Evolutionary conservation across 2,888 invertebrate genomes (phyloP), one percentile per base, ranked within the genome.

Genomic region (Lycophotia porphyrea): DNA sequence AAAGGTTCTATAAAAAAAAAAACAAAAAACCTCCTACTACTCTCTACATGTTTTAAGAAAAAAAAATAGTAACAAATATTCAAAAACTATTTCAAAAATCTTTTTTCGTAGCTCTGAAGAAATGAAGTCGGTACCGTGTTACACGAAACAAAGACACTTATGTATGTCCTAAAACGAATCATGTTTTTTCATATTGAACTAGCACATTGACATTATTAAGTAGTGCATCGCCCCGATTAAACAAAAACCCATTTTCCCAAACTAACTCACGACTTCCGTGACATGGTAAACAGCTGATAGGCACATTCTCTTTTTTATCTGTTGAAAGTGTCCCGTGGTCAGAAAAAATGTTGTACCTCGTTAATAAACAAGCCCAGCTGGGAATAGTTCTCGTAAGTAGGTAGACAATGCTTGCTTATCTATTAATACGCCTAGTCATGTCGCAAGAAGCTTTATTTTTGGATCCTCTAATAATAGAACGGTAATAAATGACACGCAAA

Each of bases 381-480:
- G 27, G 74, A 73, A 83, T 76, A 72, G 74, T 75, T 74, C n/a
- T 70, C 52, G 72, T 78, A 78, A 79, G 76, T 83, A 82, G 87
- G 72, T 69, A 85, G 80, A 87, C 83, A 88, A 84, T 87, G 72
- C 76, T 75, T 69, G 75, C 69, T 74, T 67, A 61, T 74, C 83
- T 89, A 88, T 82, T 79, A 82, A 84, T 89, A 88, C 69, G 61
- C 27, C 47, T 75, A 73, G 78, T 76, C 75, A 80, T 84, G 86
- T 86, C 90, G 86, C 86, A 86, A 84, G 86, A 80, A 68, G 66
- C 52, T 81, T 80, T 91, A 90, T 88, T 85, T 86, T 85, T 87
- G 84, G 84, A 83, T 64, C 71, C 27, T 65, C 63, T 78, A 84
- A 73, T 81, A 82, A 74, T 85, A 84, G 81, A 64, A 71, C 31